Percentiles rank a stretch among this genome's conserved stretches.
Evolutionary conservation across 2,113 vertebrate genomes (phyloP).

Genomic region (Macquaria ambigua): DNA sequence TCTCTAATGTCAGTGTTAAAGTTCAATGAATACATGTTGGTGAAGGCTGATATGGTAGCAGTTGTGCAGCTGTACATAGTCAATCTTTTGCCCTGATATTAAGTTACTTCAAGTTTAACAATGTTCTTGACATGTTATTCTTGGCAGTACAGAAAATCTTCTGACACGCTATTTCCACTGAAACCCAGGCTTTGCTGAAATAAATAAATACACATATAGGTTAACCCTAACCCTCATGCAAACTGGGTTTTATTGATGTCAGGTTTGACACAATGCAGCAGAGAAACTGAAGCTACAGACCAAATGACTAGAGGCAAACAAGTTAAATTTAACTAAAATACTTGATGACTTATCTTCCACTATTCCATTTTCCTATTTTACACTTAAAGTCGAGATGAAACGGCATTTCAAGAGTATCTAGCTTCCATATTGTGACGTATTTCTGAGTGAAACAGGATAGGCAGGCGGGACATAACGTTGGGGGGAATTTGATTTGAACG

Average conservation of each 20-base stretch:
- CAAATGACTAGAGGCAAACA: too few relatives aligned
- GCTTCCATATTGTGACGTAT: too few relatives aligned
- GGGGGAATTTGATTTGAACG: too few relatives aligned
- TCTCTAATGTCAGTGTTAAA: neutral
- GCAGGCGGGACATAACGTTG: too few relatives aligned
- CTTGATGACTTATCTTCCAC: neutral
- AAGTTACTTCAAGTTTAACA: constrained; percentile 11
- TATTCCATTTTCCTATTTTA: neutral
- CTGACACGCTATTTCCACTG: constrained; percentile 6
- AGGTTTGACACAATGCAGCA: constrained; percentile 7
- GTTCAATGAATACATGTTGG: neutral
- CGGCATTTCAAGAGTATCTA: too few relatives aligned
- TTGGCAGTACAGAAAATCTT: neutral
- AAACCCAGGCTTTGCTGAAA: constrained; percentile 21
- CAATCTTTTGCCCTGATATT: constrained; percentile 11
- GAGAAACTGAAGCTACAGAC: constrained; percentile 12
- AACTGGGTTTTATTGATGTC: neutral
- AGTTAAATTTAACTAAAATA: neutral
- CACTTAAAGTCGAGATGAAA: too few relatives aligned
- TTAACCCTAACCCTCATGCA: neutral
- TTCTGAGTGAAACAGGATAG: too few relatives aligned
- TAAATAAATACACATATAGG: constrained; percentile 3
- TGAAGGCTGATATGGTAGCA: neutral
- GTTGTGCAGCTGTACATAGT: neutral
- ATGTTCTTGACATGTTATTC: constrained; percentile 36